A percentile compares a stretch with the other conserved stretches of the same genome.
Conservation (phyloP, 2,888 invertebrate genomes). For the Amiota mariae region DNA sequence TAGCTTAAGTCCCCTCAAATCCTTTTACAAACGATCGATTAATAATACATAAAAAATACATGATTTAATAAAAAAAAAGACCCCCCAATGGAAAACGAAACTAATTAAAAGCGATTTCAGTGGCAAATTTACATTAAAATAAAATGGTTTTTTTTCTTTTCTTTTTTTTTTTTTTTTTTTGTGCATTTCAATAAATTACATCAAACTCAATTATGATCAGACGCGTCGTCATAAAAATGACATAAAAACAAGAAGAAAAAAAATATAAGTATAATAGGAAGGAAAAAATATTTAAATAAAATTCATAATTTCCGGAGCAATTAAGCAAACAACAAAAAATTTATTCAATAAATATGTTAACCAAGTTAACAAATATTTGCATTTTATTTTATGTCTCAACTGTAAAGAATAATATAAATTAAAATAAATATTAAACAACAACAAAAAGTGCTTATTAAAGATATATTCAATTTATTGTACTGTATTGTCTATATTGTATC, state of each 20-base stretch:
- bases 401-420: slow-evolving; percentile 27
- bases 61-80: not conserved
- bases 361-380: slow-evolving; percentile 53
- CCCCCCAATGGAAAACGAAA: slow-evolving; percentile 37
- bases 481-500: too few relatives aligned
- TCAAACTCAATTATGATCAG: slow-evolving; percentile 51
- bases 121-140: slow-evolving; percentile 52
- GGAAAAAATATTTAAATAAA: slow-evolving; percentile 36
- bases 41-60: not conserved
- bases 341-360: slow-evolving; percentile 31
- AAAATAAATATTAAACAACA: too few relatives aligned
- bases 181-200: slow-evolving; percentile 50
- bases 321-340: slow-evolving; percentile 44
- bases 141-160: slow-evolving; percentile 47
- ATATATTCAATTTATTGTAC: too few relatives aligned
- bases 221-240: slow-evolving; percentile 37
- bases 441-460: too few relatives aligned
- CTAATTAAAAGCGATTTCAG: slow-evolving; percentile 59
- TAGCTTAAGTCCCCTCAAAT: not conserved
- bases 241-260: slow-evolving; percentile 38
- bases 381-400: slow-evolving; percentile 40
- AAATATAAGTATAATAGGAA: slow-evolving; percentile 1
- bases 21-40: not conserved
- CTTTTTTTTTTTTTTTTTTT: too few relatives aligned
- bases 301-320: slow-evolving; percentile 50